Percentiles rank a stretch among this genome's conserved stretches.
Evolutionary conservation across 2,888 invertebrate genomes (phyloP).

Genomic region (Euplagia quadripunctaria): DNA sequence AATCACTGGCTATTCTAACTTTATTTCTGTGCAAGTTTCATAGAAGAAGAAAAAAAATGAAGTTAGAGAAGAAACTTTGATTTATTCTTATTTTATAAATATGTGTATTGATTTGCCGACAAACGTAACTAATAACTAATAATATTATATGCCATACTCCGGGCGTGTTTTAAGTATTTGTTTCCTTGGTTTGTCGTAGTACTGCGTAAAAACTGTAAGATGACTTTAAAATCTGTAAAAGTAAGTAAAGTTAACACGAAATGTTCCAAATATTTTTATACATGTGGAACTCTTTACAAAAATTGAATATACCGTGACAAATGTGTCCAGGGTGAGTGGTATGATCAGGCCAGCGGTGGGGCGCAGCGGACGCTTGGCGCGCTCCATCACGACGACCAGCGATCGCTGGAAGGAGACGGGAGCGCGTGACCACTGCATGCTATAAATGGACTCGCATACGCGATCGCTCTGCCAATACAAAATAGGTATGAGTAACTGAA

Average conservation of each 20-base stretch:
- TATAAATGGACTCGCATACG: conserved; percentile 75
- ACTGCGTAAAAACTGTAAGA: conserved; percentile 76
- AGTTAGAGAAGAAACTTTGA: too few species aligned
- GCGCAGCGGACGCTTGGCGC: conserved; percentile 79
- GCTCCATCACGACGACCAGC: conserved; percentile 79
- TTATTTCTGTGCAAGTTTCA: too few species aligned
- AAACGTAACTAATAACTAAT: background rate
- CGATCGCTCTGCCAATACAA: conserved; percentile 71
- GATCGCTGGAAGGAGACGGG: conserved; percentile 59
- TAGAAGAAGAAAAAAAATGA: too few species aligned
- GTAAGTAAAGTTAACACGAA: background rate
- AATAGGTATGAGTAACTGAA: background rate
- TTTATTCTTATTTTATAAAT: background rate
- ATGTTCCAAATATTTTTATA: background rate
- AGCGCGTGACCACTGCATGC: conserved; percentile 68
- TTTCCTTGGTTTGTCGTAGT: conserved; percentile 69
- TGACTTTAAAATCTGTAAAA: conserved; percentile 71
- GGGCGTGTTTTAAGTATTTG: background rate
- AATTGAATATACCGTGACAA: conserved; percentile 69
- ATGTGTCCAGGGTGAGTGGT: conserved; percentile 83
- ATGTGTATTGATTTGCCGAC: background rate
- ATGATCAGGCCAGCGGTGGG: conserved; percentile 81
- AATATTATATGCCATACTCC: background rate
- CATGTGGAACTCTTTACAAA: background rate
- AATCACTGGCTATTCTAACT: too few species aligned